A percentile compares a stretch with the other conserved stretches of the same genome.
Conservation (phyloP, 23 tunicate species). For the Phallusia fumigata region DNA sequence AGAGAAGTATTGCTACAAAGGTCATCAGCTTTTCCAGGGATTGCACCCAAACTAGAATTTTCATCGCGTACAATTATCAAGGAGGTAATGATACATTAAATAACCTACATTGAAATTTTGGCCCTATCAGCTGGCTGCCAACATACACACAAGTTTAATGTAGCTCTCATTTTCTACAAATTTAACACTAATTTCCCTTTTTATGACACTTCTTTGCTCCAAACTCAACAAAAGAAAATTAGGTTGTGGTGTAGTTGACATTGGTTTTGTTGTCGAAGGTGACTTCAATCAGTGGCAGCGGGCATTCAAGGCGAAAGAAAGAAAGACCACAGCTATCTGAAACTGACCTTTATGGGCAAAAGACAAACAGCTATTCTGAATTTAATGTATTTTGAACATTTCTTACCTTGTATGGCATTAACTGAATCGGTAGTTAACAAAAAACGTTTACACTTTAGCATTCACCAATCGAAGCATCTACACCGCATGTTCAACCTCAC, state of each 20-base stretch:
- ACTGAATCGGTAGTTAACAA: neutral
- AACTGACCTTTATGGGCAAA: neutral
- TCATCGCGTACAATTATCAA: conserved; percentile 90
- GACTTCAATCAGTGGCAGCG: conserved; percentile 26
- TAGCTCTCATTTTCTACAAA: too few relatives aligned
- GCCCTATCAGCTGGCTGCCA: too few relatives aligned
- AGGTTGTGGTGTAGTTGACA: neutral
- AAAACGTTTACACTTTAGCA: conserved; percentile 1
- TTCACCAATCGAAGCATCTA: conserved; percentile 28
- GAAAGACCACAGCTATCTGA: neutral
- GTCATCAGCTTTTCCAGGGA: conserved; percentile 85
- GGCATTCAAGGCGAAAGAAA: neutral
- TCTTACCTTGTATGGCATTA: too few relatives aligned
- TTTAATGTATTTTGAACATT: neutral
- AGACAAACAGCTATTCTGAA: neutral
- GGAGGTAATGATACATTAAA: conserved; percentile 41
- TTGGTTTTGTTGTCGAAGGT: conserved; percentile 17
- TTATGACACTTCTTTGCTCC: too few relatives aligned
- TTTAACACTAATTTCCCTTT: too few relatives aligned
- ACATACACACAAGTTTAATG: too few relatives aligned
- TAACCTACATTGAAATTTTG: neutral
- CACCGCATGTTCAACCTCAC: conserved; percentile 19
- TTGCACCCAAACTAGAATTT: conserved; percentile 94
- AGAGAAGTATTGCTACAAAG: conserved; percentile 82
- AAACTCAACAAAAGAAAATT: too few relatives aligned